Percentiles rank a stretch among this genome's conserved stretches.
phyloP scores from a whole-genome alignment of 2,797 vertebrate species.

The Acanthurus tractus region DNA sequence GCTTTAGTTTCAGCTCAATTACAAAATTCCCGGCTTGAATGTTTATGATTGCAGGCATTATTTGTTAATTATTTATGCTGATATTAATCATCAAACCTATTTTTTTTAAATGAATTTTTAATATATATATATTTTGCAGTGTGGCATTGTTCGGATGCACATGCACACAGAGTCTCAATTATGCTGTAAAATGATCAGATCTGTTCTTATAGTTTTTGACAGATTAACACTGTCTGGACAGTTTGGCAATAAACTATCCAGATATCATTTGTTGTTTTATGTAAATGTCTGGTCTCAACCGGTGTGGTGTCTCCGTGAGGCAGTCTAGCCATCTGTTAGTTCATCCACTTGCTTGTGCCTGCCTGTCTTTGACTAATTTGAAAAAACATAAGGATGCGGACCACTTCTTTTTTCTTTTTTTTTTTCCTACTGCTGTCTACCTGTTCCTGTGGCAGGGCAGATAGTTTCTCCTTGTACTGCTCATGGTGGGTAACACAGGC shows the following conservation, averaged over 20 bases:
- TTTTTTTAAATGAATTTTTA: too few relatives aligned
- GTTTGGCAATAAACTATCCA: conserved; percentile 67
- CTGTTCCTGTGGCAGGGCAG: conserved; percentile 44
- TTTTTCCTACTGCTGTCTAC: conserved; percentile 22
- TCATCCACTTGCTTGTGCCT: conserved; percentile 57
- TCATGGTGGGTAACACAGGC: conserved; percentile 56
- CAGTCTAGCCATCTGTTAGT: conserved; percentile 63
- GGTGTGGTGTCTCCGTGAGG: conserved; percentile 22
- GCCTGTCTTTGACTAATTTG: conserved; percentile 39
- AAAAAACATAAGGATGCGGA: conserved; percentile 22
- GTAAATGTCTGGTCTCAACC: conserved; percentile 52
- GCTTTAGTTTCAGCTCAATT: conserved; percentile 45
- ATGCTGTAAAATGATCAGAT: conserved; percentile 24
- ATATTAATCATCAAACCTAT: conserved; percentile 21
- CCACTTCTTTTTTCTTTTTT: conserved; percentile 26
- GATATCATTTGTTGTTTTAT: conserved; percentile 64
- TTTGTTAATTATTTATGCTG: conserved; percentile 25
- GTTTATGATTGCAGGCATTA: conserved; percentile 34
- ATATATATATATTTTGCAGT: not conserved
- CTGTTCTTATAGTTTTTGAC: conserved; percentile 40
- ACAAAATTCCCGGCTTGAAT: conserved; percentile 28
- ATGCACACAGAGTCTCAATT: conserved; percentile 7
- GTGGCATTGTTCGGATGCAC: not conserved
- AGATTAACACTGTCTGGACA: conserved; percentile 56
- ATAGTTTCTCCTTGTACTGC: conserved; percentile 41